Evolutionary conservation across 2,113 vertebrate genomes (phyloP), one percentile per base, ranked within the genome.

Genomic region (Monopterus albus): DNA sequence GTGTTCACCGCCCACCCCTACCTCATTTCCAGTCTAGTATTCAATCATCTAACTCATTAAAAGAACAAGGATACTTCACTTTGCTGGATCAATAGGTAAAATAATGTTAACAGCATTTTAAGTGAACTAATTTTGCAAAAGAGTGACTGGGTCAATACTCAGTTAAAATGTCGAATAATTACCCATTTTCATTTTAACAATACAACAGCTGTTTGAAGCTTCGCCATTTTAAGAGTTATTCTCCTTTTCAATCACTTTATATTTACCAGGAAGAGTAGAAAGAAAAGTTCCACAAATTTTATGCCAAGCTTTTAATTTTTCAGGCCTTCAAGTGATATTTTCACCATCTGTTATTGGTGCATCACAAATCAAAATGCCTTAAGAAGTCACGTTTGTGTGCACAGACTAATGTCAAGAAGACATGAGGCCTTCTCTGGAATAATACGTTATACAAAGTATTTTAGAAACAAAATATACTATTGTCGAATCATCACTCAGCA

Each of bases 1-100:
- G 42, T 52, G 60, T 83, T 87, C 65, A 78, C 88, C 79, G 77
- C 61, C 66, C 61, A 43, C 49, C 57, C 52, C 63, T 69, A 72
- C 56, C 77, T 78, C 56, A 63, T 85, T 80, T 72, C 70, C 65
- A 75, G 36, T 49, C 46, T 21, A 67, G 76, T 68, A 67, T 65
- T 91, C 77, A 84, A 80, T 88, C 82, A 82, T 81, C 45, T 55
- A 31, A 64, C 62, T 82, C 73, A 79, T 85, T 88, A 87, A 69
- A 43, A 33, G 68, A 86, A 50, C 65, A 56, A 43, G 53, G 43
- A 40, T 35, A 43, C 71, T 64, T 75, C 42, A 59, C 57, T 50
- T 29, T 43, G 26, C 33, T 26, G 21, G 64, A 83, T 81, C 74
- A 58, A 81, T 82, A 45, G 29, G 38, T 39, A 45, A 13, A 72